Conservation (phyloP, 2,888 invertebrate genomes). For the Rotaria sp. region DNA sequence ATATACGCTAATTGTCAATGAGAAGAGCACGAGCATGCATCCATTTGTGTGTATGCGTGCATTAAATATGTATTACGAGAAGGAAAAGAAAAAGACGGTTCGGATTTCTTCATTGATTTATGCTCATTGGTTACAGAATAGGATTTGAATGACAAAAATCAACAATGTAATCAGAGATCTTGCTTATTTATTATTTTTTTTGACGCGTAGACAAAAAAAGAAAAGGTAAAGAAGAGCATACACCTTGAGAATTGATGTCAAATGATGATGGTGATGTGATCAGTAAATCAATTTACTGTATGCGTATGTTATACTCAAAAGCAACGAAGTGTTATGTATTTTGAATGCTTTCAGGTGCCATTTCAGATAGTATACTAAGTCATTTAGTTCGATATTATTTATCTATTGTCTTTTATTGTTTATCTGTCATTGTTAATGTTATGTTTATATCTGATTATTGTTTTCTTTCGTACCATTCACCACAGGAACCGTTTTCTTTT, state of each 20-base stretch:
- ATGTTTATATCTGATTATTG: background rate
- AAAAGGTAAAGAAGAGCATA: background rate
- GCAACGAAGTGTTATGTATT: background rate
- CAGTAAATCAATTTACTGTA: background rate
- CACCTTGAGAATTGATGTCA: background rate
- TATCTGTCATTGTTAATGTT: background rate
- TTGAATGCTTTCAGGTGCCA: background rate
- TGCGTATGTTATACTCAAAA: background rate
- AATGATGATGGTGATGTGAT: background rate
- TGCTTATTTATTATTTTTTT: background rate
- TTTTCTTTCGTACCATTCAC: background rate
- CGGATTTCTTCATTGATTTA: constrained; percentile 7
- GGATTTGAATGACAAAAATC: background rate
- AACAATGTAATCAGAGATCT: constrained; percentile 19
- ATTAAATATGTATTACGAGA: background rate
- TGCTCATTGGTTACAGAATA: background rate
- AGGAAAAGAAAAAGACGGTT: background rate
- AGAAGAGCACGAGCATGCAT: background rate
- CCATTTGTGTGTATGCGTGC: background rate
- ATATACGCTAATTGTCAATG: background rate
- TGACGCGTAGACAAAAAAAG: background rate
- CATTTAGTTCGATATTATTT: background rate
- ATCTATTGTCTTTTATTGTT: background rate
- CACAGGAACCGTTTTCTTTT: background rate
- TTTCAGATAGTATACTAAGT: background rate